Evolutionary conservation across 1,140 invertebrate species (phyloP).

Genomic region (Dinothrombium tinctorium): DNA sequence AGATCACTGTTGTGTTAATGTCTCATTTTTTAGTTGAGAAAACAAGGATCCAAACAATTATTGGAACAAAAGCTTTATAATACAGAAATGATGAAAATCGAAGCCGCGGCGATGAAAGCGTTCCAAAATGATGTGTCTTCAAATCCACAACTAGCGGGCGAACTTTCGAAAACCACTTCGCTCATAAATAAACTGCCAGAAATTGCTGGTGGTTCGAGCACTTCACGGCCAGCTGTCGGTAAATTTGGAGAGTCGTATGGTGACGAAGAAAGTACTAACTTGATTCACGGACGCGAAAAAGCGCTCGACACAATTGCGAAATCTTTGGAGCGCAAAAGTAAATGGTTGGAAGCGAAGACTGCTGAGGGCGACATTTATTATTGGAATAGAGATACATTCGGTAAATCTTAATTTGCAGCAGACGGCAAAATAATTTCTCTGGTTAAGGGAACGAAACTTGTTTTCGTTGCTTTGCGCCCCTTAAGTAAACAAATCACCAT

Average conservation of each 20-base stretch:
- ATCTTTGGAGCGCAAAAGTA: slow-evolving; percentile 7
- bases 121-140: slow-evolving; percentile 50
- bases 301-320: slow-evolving; percentile 7
- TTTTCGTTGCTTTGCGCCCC: not conserved
- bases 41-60: no score
- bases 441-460: not conserved
- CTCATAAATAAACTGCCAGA: not conserved
- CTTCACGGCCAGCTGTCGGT: slow-evolving; percentile 6
- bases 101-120: slow-evolving; percentile 54
- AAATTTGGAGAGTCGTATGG: slow-evolving; percentile 10
- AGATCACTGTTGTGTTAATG: not conserved
- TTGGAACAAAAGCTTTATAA: no score
- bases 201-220: not conserved
- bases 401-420: slow-evolving; percentile 4
- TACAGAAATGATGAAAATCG: slow-evolving; percentile 60
- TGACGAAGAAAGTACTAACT: not conserved
- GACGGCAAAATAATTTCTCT: not conserved
- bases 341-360: slow-evolving; percentile 15
- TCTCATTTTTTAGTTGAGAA: no score
- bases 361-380: slow-evolving; percentile 15
- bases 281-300: slow-evolving; percentile 2
- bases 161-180: not conserved
- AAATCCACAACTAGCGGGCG: slow-evolving; percentile 29
- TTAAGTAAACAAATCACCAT: no score
- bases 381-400: slow-evolving; percentile 14